Evolutionary conservation across 2,797 vertebrate genomes (phyloP), one percentile per base, ranked within the genome.

Genomic region (Corythornis leucogaster): DNA sequence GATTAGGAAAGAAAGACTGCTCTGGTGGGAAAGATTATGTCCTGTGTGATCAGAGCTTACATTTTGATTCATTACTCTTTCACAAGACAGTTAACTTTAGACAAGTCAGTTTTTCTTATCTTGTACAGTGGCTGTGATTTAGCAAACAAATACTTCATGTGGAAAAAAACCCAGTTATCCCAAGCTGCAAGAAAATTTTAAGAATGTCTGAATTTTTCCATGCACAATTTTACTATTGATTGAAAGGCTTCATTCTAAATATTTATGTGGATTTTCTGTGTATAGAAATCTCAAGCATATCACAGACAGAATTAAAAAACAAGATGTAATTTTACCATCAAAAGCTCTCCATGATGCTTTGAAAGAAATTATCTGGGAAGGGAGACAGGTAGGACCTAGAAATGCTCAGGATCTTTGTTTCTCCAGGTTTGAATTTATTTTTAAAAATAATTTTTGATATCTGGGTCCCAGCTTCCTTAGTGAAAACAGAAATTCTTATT

Each of bases 31-130:
- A 87, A 77, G 80, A 90, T 86, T 91, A 74, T 86, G 71, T 84
- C 74, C 68, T 69, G 12, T 81, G 59, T 79, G 83, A 91, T 92
- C 89, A 87, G 93, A 89, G 62, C 38, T 85, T 85, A 66, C 40
- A 70, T 16, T 73, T 83, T 95, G 78, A 87, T 90, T 88, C 74
- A 91, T 91, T 91, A 67, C 50, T 79, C 67, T 87, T 91, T 87
- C 74, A 80, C 64, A 75, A 81, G 42, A 76, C 64, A 43, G 74
- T 75, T 92, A 67, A 85, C 69, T 86, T 88, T 28, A 76, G 77
- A 78, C 62, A 85, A 76, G 35, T 79, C 53, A 57, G 67, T 79
- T 95, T 55, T 75, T 87, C 58, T 83, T 94, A 51, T 51, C 30
- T 67, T 73, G 26, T 25, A 26, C 38, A 74, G 43, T 24, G 61